Base-by-base conservation (phyloP, 2,888 invertebrate genomes). In the Ectobius pallidus region DNA sequence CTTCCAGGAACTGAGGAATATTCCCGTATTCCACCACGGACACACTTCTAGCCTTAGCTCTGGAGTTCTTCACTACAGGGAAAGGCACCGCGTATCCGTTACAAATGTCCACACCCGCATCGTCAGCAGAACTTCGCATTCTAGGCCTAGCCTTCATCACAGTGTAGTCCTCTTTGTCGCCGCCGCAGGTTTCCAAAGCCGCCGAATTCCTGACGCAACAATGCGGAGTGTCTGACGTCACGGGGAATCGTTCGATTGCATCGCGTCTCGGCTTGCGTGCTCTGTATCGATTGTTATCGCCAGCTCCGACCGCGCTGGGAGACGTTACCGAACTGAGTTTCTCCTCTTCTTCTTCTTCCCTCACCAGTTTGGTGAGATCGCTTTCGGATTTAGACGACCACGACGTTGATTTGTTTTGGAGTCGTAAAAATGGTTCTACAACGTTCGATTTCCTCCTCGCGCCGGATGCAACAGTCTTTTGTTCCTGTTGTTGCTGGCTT, bases 381-480 rank as follows among this genome's bases (percentile, higher is more conserved):
- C 68, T 72, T 44, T 74, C 72, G 18, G 73, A 69, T 34, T 55
- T 69, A 1, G 72, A 69, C 39, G 70, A 73, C 76, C 76, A 76
- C 32, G 76, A 74, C 20, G 76, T 76, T 44, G 71, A 27, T 27
- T 61, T 58, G 72, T 73, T 75, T 25, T 52, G 72, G 7, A 76
- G 70, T 18, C 76, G 70, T 42, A 76, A 70, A 63, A 73, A 70
- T 11, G 76, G 76, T 67, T 76, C 75, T 32, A 58, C 58, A n/a
- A 30, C n/a, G 27, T 4, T 58, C n/a, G 58, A 58, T 18, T 58
- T 58, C n/a, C 58, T 58, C 27, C 58, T 58, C 25, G 16, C 11
- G 6, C 30, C 58, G 30, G 58, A 58, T 32, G 58, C 27, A n/a
- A 30, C n/a, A 46, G 7, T 11, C 46, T 11, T 9, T 39, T 39